A percentile compares a stretch with the other conserved stretches of the same genome.
Evolutionary conservation across 2,113 vertebrate species (phyloP).

Genomic region (Platichthys flesus): DNA sequence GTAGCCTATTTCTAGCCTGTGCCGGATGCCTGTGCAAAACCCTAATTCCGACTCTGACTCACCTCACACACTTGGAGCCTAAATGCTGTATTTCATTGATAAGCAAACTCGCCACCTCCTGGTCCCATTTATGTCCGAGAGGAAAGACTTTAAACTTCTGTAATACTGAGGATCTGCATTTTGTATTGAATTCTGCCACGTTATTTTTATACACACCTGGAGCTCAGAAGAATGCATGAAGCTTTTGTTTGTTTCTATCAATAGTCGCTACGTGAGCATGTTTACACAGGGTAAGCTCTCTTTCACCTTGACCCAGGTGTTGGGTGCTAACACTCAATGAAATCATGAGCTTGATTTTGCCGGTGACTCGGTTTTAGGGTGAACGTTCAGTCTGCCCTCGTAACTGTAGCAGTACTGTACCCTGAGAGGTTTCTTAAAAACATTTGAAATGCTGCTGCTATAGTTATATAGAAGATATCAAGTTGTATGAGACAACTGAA

Average conservation of each 20-base stretch:
- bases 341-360: neutral
- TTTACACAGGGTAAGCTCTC: neutral
- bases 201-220: neutral
- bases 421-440: neutral
- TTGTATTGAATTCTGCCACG: neutral
- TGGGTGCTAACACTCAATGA: neutral
- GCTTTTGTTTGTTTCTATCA: neutral
- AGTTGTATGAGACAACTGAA: neutral
- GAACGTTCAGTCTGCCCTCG: neutral
- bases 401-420: neutral
- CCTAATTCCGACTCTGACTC: conserved; percentile 27
- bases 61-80: neutral
- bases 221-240: neutral
- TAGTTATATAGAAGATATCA: neutral
- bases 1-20: conserved; percentile 52
- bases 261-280: neutral
- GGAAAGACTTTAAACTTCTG: neutral
- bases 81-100: neutral
- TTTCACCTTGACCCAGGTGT: neutral
- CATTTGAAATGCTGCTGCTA: neutral
- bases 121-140: neutral
- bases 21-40: conserved; percentile 44
- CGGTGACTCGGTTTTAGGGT: neutral
- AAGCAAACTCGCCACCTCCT: neutral
- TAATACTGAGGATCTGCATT: neutral